Evolutionary conservation across 2,888 invertebrate species (phyloP).

Genomic region (Thysanoteuthis rhombus): DNA sequence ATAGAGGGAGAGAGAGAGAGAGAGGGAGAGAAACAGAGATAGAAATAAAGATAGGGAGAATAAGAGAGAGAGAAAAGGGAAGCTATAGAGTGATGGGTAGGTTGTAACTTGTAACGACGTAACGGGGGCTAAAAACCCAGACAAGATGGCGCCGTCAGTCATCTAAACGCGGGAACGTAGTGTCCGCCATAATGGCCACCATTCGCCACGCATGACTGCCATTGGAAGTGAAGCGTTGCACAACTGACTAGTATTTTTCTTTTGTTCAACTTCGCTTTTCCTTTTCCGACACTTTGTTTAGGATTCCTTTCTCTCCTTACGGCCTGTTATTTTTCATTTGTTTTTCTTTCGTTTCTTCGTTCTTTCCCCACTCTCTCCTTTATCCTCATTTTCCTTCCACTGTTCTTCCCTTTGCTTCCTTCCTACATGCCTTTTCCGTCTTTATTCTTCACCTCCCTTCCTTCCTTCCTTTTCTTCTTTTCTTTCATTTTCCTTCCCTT

Average conservation of each 20-base stretch:
- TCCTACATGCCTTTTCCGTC: accelerated
- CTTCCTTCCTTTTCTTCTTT: background rate
- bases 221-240: background rate
- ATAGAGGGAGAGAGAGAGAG: background rate
- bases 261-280: background rate
- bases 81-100: background rate
- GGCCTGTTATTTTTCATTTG: background rate
- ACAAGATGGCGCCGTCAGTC: background rate
- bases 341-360: background rate
- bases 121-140: background rate
- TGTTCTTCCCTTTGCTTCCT: background rate
- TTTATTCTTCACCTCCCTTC: background rate
- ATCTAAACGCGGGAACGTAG: background rate
- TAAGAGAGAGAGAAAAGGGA: background rate
- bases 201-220: background rate
- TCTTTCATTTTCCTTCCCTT: background rate
- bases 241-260: background rate
- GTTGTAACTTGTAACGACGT: background rate
- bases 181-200: background rate
- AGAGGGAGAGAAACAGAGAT: background rate
- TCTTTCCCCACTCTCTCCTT: background rate
- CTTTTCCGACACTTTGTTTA: background rate
- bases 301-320: background rate
- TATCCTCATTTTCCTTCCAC: background rate
- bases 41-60: background rate